Percentiles rank a stretch among this genome's conserved stretches.
Evolutionary conservation across 1,140 invertebrate species (phyloP).

Genomic region (Nephila pilipes): DNA sequence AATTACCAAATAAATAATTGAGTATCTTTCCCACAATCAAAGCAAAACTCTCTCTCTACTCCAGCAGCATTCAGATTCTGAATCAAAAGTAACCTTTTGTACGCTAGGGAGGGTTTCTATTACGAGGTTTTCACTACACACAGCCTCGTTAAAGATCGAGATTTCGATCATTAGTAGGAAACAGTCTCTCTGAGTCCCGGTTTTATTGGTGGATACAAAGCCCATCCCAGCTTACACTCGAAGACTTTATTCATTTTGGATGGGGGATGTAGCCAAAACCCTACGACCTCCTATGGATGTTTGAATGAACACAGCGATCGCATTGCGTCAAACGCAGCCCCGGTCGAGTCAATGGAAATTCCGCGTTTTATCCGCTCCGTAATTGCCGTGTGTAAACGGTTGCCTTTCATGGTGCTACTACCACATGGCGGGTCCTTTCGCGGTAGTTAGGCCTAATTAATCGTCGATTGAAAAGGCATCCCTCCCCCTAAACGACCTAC

Average conservation of each 20-base stretch:
- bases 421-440: constrained; percentile 38
- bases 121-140: not conserved
- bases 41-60: not conserved
- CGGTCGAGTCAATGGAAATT: constrained; percentile 6
- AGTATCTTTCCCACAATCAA: not conserved
- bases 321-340: constrained; percentile 25
- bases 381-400: constrained; percentile 53
- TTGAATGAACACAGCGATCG: not conserved
- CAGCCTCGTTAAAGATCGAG: constrained; percentile 16
- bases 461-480: constrained; percentile 52
- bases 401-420: constrained; percentile 34
- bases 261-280: not conserved
- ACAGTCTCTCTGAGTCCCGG: not conserved
- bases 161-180: constrained; percentile 2
- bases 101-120: not conserved
- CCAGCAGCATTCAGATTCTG: not conserved
- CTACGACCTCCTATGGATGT: constrained; percentile 25
- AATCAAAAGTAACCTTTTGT: not conserved
- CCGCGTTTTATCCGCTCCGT: constrained; percentile 20
- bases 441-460: constrained; percentile 60
- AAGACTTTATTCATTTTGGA: too few species aligned
- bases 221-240: not conserved
- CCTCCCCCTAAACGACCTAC: not conserved
- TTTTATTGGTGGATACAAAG: constrained; percentile 15
- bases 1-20: constrained; percentile 13